These are phyloP conservation scores for Achatina immaculata DNA, from an alignment of 1,140 invertebrate species.

Conservation along the genomic window DNA sequence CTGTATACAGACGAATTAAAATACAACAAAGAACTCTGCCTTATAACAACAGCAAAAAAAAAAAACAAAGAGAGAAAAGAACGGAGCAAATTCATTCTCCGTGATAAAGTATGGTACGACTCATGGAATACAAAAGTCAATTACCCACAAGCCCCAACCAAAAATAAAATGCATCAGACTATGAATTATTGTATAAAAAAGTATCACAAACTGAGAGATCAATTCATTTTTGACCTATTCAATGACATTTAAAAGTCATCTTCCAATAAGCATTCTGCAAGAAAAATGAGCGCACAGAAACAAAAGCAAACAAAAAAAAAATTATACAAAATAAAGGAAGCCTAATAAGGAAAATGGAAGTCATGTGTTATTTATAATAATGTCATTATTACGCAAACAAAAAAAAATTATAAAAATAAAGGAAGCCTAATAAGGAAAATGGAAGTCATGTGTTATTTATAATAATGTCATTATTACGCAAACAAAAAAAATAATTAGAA, in stretches of 20 bases:
- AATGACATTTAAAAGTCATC: too few species aligned
- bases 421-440: not conserved
- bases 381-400: not conserved
- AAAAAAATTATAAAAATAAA: not conserved
- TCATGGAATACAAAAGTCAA: not conserved
- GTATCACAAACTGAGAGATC: slow-evolving; percentile 21
- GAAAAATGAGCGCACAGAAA: too few species aligned
- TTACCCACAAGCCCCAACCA: not conserved
- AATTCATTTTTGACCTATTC: not conserved
- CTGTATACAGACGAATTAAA: too few species aligned
- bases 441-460: not conserved
- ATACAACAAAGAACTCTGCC: too few species aligned
- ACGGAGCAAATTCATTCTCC: not conserved
- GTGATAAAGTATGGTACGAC: not conserved
- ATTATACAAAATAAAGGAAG: too few species aligned
- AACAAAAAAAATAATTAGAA: not conserved
- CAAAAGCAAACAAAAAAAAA: too few species aligned
- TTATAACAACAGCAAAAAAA: too few species aligned
- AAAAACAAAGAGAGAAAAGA: not conserved
- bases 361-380: not conserved
- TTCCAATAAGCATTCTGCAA: too few species aligned
- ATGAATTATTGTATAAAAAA: not conserved
- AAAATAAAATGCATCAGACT: not conserved
- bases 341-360: too few species aligned
- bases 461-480: not conserved